Evolutionary conservation across 1,140 invertebrate species (phyloP).

Genomic region (Dreissena rostriformis): DNA sequence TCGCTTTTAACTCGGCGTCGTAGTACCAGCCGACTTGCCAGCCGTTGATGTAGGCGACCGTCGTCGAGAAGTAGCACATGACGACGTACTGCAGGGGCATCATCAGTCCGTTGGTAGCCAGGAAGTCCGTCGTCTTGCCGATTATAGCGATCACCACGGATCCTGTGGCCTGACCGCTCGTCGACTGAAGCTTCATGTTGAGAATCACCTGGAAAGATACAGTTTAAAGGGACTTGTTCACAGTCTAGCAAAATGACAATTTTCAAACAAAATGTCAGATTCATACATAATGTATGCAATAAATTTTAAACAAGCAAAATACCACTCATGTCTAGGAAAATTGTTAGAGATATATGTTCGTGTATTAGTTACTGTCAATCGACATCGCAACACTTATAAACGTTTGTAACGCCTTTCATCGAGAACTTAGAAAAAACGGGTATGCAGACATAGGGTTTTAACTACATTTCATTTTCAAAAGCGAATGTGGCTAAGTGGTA

Average conservation of each 20-base stretch:
- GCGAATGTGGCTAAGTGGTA: too few species aligned
- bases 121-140: slow-evolving; percentile 67
- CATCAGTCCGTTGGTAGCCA: slow-evolving; percentile 61
- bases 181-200: slow-evolving; percentile 66
- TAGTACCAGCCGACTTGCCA: slow-evolving; percentile 65
- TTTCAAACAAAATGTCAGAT: neutral
- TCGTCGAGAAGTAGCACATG: slow-evolving; percentile 70
- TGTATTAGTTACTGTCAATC: too few species aligned
- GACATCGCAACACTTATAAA: too few species aligned
- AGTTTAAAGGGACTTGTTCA: neutral
- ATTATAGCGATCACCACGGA: slow-evolving; percentile 64
- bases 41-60: slow-evolving; percentile 62
- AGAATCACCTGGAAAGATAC: slow-evolving; percentile 64
- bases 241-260: neutral
- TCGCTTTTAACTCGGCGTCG: neutral
- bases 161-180: slow-evolving; percentile 61
- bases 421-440: too few species aligned
- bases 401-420: too few species aligned
- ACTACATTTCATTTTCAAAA: too few species aligned
- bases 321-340: too few species aligned
- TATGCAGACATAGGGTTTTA: too few species aligned
- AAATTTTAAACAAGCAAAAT: too few species aligned
- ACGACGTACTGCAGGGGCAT: slow-evolving; percentile 70
- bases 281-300: too few species aligned
- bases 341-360: too few species aligned